Base-by-base conservation (phyloP, 1,140 invertebrate genomes). In the Pectinophora gossypiella region DNA sequence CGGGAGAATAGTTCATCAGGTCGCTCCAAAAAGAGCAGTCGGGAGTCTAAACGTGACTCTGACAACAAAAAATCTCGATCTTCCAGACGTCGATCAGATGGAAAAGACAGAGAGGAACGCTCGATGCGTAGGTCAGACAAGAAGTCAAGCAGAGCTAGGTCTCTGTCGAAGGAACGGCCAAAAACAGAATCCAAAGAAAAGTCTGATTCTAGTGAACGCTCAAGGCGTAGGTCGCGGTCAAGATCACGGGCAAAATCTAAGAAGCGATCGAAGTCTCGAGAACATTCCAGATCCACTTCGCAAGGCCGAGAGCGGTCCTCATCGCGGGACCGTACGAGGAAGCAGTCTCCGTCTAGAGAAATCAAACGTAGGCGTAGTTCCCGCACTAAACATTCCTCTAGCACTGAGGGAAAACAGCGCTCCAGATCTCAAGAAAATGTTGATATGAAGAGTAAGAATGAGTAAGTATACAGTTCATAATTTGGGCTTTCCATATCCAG, bases 391-490 rank as follows among this genome's bases (percentile, higher is more conserved):
- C 64, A 58, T 1, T 55, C 61, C 3, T 48, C 46, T 1, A 76
- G 72, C 16, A 61, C 63, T 0, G 79, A 79, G 0, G 79, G 82
- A 0, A 76, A 73, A 43, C 40, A 50, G 47, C 67, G 84, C 3
- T 85, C 81, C 4, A 69, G 64, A 56, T 87, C 84, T 35, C 83
- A 85, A 60, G 81, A 85, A 16, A 59, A 61, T 27, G 56, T 61
- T 36, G 73, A 59, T 27, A 75, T 40, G 32, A 86, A 85, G 43
- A 76, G 18, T 44, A 84, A 85, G 56, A 72, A 83, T 61, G 83
- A 86, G 83, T 86, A 69, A 71, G 78, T 73, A 51, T 56, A 19
- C 19, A 2, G 6, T 10, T 38, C 43, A 48, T 32, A 20, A 38
- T 4, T 43, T 36, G 3, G 42, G 32, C 19, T 53, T 20, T 27